Evolutionary conservation across 2,113 vertebrate genomes (phyloP), one percentile per base, ranked within the genome.

Genomic region (Psilopsiagon aurifrons): DNA sequence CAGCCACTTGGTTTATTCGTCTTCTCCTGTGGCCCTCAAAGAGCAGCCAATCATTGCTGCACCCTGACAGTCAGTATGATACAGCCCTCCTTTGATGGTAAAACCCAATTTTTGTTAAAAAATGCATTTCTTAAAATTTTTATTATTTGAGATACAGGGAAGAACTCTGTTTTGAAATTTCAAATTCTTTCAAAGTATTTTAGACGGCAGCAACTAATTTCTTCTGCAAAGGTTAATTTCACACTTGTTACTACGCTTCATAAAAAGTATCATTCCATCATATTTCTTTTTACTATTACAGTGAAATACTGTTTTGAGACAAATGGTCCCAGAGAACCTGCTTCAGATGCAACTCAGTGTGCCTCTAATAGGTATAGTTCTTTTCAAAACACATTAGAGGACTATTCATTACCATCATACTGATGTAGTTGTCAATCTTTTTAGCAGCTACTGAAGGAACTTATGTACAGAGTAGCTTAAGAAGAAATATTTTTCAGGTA

Each of bases 61-160:
- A n/a, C 16, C 46, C 33, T 20, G 33, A 35, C 0, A 83, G 41
- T 6, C 23, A 46, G 13, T 7, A 27, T 3, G 25, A 52, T 0
- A 0, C 15, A 66, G 41, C 10, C 12, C 29, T 57, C 22, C 20
- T 49, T 10, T 29, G 22, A 74, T 1, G 1, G 46, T 10, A 83
- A 68, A 79, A 69, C 3, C 1, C 5, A 7, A 4, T 16, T 41
- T 33, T 28, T 79, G 23, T n/a, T 24, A 54, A 35, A 6, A 88
- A 74, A 86, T 37, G 2, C 0, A 5, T 46, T 55, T 77, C 37
- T 69, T 33, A 39, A 55, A 28, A 5, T 5, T 17, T n/a, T 62
- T 76, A 14, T n/a, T 51, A 39, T 37, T 86, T 77, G 47, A 12
- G 55, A 67, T 35, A 51, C 1, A 2, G 14, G 11, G 17, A 64